phyloP scores from a whole-genome alignment of 2,113 vertebrate genomes.

The Zingel zingel region DNA sequence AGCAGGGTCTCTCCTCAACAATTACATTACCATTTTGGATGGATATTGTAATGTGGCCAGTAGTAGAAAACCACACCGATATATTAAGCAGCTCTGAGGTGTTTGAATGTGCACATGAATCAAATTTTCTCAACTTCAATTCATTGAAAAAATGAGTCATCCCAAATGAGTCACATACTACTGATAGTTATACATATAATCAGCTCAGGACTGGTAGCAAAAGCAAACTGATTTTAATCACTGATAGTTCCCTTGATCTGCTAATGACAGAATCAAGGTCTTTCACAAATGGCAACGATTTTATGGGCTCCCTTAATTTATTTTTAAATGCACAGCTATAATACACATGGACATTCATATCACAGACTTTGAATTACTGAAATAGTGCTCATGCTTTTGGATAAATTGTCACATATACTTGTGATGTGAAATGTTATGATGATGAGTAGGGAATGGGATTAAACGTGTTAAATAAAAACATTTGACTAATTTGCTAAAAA shows the following conservation, averaged over 20 bases:
- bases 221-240: not conserved
- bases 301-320: not conserved
- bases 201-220: not conserved
- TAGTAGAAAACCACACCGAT: too few species aligned
- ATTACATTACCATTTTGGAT: not conserved
- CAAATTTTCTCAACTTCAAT: not conserved
- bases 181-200: not conserved
- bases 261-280: slow-evolving; percentile 7
- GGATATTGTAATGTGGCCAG: not conserved
- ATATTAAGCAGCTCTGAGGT: not conserved
- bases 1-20: not conserved
- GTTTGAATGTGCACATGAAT: not conserved
- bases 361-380: too few species aligned
- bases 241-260: not conserved
- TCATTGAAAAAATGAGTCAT: not conserved
- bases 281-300: not conserved
- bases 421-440: too few species aligned
- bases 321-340: too few species aligned
- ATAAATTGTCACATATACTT: too few species aligned
- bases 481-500: too few species aligned
- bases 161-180: not conserved
- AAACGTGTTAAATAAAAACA: too few species aligned
- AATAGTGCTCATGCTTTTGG: not conserved
- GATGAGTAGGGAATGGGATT: too few species aligned
- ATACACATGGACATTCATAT: too few species aligned